These are phyloP conservation scores for Nannospalax galili DNA, from an alignment of 2,113 vertebrate genomes.

Conservation along the genomic window DNA sequence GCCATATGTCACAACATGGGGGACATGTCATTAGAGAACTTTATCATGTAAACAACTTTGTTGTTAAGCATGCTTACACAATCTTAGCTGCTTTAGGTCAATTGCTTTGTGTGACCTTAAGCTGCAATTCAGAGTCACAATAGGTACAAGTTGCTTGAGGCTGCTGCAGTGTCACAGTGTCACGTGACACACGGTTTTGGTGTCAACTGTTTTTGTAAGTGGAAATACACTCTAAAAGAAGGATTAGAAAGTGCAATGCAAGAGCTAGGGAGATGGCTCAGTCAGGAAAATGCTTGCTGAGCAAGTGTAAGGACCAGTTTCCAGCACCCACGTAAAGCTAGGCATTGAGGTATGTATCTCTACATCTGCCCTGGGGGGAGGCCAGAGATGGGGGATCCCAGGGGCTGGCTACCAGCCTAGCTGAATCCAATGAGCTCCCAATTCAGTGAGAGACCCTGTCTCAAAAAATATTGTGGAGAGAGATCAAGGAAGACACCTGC, in stretches of 20 bases:
- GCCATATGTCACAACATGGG: neutral
- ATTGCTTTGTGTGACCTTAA: neutral
- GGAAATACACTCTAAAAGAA: neutral
- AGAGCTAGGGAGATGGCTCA: neutral
- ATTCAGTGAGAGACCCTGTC: neutral
- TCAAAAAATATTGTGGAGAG: neutral
- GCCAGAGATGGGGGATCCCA: too few relatives aligned
- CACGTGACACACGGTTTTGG: too few relatives aligned
- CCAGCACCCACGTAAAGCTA: neutral
- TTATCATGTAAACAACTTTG: too few relatives aligned
- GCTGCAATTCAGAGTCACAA: neutral
- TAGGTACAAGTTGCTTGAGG: neutral
- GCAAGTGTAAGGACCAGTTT: neutral
- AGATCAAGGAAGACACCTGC: neutral
- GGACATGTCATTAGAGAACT: neutral
- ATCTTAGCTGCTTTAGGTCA: neutral
- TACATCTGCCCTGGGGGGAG: too few relatives aligned
- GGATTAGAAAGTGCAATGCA: neutral
- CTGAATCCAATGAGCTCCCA: neutral
- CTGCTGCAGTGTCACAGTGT: neutral
- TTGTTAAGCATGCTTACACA: too few relatives aligned
- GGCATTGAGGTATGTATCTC: neutral
- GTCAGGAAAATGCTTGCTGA: too few relatives aligned
- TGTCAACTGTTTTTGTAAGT: neutral
- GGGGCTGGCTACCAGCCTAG: neutral